Base-by-base conservation (phyloP, 2,113 vertebrate genomes). In the Pyrgilauda ruficollis region DNA sequence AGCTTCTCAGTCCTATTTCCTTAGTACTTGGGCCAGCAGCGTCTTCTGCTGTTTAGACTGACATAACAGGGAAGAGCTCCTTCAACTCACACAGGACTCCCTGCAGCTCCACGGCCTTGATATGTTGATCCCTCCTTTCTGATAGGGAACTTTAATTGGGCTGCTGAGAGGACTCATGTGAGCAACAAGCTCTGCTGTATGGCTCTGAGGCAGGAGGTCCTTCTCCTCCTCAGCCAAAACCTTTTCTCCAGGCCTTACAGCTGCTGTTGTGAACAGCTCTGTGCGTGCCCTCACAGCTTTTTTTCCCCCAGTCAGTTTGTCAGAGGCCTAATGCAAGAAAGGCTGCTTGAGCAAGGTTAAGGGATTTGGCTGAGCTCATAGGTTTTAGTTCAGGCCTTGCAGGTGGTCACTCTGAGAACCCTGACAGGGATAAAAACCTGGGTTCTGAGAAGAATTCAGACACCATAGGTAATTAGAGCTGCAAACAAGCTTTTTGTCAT, bases 221-320 rank as follows among this genome's bases (percentile, higher is more conserved):
- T 53, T 26, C 21, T 46, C 50, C 19, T 53, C 21, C 21, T 62
- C 18, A 24, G 55, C 7, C 64, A 9, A 68, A 58, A 46, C 7
- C 5, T 56, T 46, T 73, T 69, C 26, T 46, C 30, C 4, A 56
- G 76, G 41, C 10, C 35, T 24, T 37, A 52, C 3, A 73, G 67
- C 19, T 73, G 33, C 35, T 85, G 24, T 20, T 76, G 18, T 68
- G 37, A 89, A 70, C 8, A 91, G 18, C 9, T n/a, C 33, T 74
- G 50, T 84, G 24, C 7, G 4, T 33, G 27, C 6, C 33, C 7
- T 43, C 44, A 72, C 13, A 68, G 26, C 2, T 4, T 8, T 13
- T 56, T 11, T 2, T 1, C 0, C 15, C 13, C 8, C 7, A 24
- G 3, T 23, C 43, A 46, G 7, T 55, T 55, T 70, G n/a, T 24